A percentile compares a stretch with the other conserved stretches of the same genome.
phyloP scores from a whole-genome alignment of 2,888 invertebrate genomes.

The Poecilus cupreus region DNA sequence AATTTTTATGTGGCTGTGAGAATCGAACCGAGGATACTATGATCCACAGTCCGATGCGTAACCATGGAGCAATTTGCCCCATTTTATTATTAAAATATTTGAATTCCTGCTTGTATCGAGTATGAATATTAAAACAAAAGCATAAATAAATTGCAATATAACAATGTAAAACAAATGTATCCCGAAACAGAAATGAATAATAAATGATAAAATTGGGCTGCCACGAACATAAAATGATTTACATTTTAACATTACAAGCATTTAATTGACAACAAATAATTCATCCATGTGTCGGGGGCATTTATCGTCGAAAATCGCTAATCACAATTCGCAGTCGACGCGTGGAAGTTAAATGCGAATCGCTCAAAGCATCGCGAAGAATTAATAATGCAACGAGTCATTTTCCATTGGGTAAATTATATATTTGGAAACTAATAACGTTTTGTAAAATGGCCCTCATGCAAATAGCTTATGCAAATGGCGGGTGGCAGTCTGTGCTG shows the following conservation, averaged over 20 bases:
- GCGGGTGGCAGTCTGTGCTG: conserved; percentile 14
- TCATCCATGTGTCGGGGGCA: neutral
- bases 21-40: too few species aligned
- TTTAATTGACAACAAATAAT: neutral
- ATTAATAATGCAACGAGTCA: conserved; percentile 49
- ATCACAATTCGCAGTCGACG: neutral
- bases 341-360: neutral
- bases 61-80: too few species aligned
- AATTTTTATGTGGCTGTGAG: too few species aligned
- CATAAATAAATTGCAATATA: neutral
- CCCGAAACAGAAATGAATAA: conserved; percentile 8
- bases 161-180: neutral
- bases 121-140: neutral
- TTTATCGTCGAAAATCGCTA: neutral
- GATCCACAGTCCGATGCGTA: too few species aligned
- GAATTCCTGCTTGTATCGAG: too few species aligned
- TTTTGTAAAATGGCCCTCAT: conserved; percentile 54
- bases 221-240: neutral
- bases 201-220: neutral
- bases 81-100: too few species aligned
- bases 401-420: conserved; percentile 53
- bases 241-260: neutral
- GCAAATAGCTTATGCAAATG: conserved; percentile 56
- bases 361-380: conserved; percentile 2
- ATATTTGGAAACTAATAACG: conserved; percentile 58